These are phyloP conservation scores for Eulithis prunata DNA, from an alignment of 2,888 invertebrate species.

Conservation along the genomic window DNA sequence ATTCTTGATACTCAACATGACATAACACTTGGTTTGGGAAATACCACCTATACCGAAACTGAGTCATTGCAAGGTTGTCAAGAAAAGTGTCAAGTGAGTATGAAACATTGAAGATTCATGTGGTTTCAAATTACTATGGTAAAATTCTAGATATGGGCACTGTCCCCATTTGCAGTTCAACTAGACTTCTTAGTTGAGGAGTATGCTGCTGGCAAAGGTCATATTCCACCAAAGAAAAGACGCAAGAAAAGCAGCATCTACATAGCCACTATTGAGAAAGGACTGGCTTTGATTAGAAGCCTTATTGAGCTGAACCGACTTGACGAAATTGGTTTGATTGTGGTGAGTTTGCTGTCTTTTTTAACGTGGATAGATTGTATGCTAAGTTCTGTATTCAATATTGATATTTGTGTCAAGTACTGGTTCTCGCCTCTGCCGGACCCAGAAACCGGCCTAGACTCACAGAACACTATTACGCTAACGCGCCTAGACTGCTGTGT, in stretches of 20 bases:
- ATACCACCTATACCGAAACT: too few relatives aligned
- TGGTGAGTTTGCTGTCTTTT: conserved; percentile 62
- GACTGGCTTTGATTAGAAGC: conserved; percentile 92
- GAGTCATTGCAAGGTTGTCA: too few relatives aligned
- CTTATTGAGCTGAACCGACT: conserved; percentile 91
- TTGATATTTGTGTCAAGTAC: too few relatives aligned
- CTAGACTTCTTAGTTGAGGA: conserved; percentile 96
- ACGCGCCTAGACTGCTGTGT: too few relatives aligned
- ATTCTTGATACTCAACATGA: too few relatives aligned
- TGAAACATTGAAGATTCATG: background rate
- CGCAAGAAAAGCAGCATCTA: conserved; percentile 91
- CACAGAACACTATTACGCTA: too few relatives aligned
- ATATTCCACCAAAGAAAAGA: conserved; percentile 92
- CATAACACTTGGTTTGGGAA: too few relatives aligned
- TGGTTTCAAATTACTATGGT: background rate
- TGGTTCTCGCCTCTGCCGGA: too few relatives aligned
- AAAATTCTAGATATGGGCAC: conserved; percentile 87
- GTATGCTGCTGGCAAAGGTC: conserved; percentile 96
- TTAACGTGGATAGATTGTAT: background rate
- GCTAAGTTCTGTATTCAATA: too few relatives aligned
- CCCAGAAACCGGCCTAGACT: too few relatives aligned
- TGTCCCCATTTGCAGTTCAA: conserved; percentile 94
- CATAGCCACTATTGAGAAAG: conserved; percentile 98
- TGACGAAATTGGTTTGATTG: conserved; percentile 90
- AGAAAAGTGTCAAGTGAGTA: too few relatives aligned